Evolutionary conservation across 2,888 invertebrate species (phyloP).

Genomic region (Melinaea marsaeus): DNA sequence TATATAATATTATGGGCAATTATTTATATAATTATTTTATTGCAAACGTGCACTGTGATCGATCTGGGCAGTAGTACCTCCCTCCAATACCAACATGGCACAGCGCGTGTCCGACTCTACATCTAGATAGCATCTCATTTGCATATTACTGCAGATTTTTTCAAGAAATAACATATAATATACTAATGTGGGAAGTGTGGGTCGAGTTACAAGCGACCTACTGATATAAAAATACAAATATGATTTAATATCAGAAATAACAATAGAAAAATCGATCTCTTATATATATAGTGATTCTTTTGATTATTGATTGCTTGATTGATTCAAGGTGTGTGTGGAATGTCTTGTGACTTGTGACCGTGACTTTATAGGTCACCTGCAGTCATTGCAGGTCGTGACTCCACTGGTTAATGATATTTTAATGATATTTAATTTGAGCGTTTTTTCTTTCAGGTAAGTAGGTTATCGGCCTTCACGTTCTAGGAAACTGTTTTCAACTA

Average conservation of each 20-base stretch:
- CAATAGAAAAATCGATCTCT: too few species aligned
- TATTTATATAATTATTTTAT: neutral
- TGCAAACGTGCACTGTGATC: neutral
- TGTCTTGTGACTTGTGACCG: conserved; percentile 36
- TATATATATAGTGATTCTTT: too few species aligned
- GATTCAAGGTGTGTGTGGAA: neutral
- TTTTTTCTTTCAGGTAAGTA: conserved; percentile 69
- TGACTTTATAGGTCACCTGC: conserved; percentile 53
- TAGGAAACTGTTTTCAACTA: conserved; percentile 18
- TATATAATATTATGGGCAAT: neutral
- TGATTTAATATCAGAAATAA: too few species aligned
- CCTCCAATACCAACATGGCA: conserved; percentile 26
- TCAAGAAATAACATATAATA: conserved; percentile 59
- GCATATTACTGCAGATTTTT: conserved; percentile 74
- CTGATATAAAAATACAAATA: neutral
- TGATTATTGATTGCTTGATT: too few species aligned
- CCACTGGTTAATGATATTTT: conserved; percentile 65
- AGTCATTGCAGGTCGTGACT: conserved; percentile 57
- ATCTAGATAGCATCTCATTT: conserved; percentile 61
- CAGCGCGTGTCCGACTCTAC: conserved; percentile 56
- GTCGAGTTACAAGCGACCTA: conserved; percentile 30
- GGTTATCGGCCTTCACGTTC: conserved; percentile 40
- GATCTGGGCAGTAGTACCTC: conserved; percentile 4
- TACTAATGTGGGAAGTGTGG: conserved; percentile 47
- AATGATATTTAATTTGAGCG: conserved; percentile 66